Conservation (phyloP, 2,113 vertebrate genomes). For the Platycercus adscitus region DNA sequence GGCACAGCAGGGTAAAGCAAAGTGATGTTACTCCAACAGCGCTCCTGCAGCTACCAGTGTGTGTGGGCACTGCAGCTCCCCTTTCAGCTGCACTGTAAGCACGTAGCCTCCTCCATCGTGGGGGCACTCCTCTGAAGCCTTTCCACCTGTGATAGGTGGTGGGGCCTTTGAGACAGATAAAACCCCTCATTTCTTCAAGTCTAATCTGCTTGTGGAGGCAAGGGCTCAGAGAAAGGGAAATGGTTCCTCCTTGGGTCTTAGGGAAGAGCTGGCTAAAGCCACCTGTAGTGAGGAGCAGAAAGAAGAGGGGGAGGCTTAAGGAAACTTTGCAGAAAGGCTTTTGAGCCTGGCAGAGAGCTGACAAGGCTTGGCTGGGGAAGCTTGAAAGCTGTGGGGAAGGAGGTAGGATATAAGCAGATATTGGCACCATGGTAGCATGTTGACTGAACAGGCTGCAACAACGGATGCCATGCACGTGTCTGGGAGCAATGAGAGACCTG, state of each 20-base stretch:
- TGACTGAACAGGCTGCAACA: background rate
- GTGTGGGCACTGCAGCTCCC: background rate
- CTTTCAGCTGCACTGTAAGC: background rate
- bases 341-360: background rate
- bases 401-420: background rate
- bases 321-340: background rate
- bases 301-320: background rate
- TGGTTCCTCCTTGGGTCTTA: background rate
- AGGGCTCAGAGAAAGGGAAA: background rate
- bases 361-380: background rate
- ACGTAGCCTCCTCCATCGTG: fast-evolving
- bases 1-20: background rate
- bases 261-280: background rate
- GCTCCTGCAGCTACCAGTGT: background rate
- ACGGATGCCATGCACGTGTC: background rate
- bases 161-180: background rate
- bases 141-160: background rate
- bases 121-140: background rate
- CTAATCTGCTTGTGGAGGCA: background rate
- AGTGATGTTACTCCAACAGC: background rate
- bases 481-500: background rate
- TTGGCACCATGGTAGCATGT: background rate
- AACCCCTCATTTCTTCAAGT: background rate
- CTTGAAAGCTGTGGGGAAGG: background rate
- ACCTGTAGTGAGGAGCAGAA: background rate